Evolutionary conservation across 2,888 invertebrate genomes (phyloP), one percentile per base, ranked within the genome.

Genomic region (Aleiodes testaceus): DNA sequence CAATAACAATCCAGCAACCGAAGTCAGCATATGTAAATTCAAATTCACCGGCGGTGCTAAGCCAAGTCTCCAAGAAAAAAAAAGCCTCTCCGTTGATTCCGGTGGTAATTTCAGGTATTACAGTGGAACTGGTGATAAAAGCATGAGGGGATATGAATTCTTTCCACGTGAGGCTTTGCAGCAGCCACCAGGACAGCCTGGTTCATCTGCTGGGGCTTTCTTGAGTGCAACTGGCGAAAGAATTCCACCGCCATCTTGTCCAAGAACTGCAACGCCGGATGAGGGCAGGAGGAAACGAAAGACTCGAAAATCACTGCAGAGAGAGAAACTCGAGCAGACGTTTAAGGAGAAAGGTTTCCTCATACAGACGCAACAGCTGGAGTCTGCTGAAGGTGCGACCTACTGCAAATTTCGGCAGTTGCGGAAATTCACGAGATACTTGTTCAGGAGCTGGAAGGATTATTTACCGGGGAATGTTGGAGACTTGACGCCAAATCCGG

Each of bases 401-500:
- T 97, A 97, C 82, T 97, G 97, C 87, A 97, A 97, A 86, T 97
- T 97, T 84, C 88, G 97, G 59, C 97, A 97, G 84, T 88, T 97
- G 26, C 90, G 96, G 76, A 97, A 97, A 86, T 97, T 97, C 83
- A 97, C 97, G 0, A 90, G 97, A 66, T 97, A 97, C 84, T 88
- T 97, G 75, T 96, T 97, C 81, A 90, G 97, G 79, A 96, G 96
- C 84, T 97, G 97, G 97, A 96, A 96, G 87, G 96, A 97, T 84
- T 96, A 97, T 84, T 89, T 97, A 45, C 96, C 96, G 0, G 95
- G 95, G 0, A 93, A 93, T 74, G 88, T 93, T 70, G 88, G 85
- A 18, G 87, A 87, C 63, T 73, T 87, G 55, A 83, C 80, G 11
- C 80, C 75, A 1, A 72, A 69, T 14, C 45, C 59, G 42, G 74